Conservation (phyloP, 2,888 invertebrate species). For the Cyclophora albipunctata region DNA sequence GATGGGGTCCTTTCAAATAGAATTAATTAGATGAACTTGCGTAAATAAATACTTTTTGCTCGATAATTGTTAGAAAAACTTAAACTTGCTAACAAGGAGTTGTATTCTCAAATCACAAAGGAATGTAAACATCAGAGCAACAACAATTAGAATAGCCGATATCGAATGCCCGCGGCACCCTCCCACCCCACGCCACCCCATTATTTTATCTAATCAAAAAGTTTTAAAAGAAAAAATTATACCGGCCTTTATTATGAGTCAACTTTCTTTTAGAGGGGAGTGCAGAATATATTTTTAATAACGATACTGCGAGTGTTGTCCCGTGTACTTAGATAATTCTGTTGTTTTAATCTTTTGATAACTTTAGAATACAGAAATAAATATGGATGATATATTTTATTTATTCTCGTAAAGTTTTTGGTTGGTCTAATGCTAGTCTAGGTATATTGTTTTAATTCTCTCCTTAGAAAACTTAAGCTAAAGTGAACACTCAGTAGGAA, state of each 20-base stretch:
- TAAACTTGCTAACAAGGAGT: constrained; percentile 28
- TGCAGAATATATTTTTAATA: constrained; percentile 72
- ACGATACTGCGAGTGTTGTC: constrained; percentile 49
- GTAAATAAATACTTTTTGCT: background rate
- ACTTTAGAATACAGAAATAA: too few species aligned
- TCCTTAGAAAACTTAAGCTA: too few species aligned
- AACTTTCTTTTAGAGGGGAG: constrained; percentile 69
- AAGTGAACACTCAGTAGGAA: too few species aligned
- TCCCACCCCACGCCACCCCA: constrained; percentile 62
- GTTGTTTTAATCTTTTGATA: too few species aligned
- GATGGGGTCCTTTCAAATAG: constrained; percentile 29
- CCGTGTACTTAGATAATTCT: background rate
- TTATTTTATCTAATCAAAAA: constrained; percentile 77
- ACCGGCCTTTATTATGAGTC: constrained; percentile 75
- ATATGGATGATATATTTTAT: too few species aligned
- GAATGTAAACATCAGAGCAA: constrained; percentile 63
- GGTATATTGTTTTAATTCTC: too few species aligned
- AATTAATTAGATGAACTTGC: constrained; percentile 42
- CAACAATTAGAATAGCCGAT: constrained; percentile 73
- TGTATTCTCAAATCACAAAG: constrained; percentile 50
- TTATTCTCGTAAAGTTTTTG: too few species aligned
- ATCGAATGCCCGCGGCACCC: constrained; percentile 39
- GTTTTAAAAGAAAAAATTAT: constrained; percentile 77
- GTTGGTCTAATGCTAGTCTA: too few species aligned
- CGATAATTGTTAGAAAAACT: too few species aligned